Evolutionary conservation across 2,888 invertebrate species (phyloP).

Genomic region (Coremacera marginata): DNA sequence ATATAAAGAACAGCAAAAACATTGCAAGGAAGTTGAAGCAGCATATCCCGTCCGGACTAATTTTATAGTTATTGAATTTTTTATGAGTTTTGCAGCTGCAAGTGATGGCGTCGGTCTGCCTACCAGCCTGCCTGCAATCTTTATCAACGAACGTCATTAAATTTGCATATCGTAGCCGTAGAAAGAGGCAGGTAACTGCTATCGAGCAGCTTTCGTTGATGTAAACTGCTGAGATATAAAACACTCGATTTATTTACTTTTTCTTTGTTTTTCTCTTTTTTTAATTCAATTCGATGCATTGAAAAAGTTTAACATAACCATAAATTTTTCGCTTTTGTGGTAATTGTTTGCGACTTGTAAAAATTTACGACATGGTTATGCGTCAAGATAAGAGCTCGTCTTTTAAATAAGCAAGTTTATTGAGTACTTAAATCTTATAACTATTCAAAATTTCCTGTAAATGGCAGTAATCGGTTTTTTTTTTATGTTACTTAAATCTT

Average conservation of each 20-base stretch:
- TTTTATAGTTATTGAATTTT: conserved; percentile 34
- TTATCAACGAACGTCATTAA: background rate
- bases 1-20: background rate
- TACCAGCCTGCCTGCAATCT: background rate
- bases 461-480: too few relatives aligned
- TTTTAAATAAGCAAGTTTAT: too few relatives aligned
- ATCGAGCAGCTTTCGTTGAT: background rate
- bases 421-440: too few relatives aligned
- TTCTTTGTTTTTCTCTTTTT: background rate
- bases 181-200: background rate
- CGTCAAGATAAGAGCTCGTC: too few relatives aligned
- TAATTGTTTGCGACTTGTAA: too few relatives aligned
- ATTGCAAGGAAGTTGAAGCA: background rate
- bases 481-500: too few relatives aligned
- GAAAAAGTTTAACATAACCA: too few relatives aligned
- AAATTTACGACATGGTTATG: too few relatives aligned
- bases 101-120: background rate
- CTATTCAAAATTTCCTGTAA: too few relatives aligned
- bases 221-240: background rate
- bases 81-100: conserved; percentile 32
- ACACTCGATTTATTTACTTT: background rate
- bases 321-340: too few relatives aligned
- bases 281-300: background rate
- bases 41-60: conserved; percentile 28
- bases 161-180: background rate